Conservation (phyloP, 2,888 invertebrate species). For the Chesias legatella region DNA sequence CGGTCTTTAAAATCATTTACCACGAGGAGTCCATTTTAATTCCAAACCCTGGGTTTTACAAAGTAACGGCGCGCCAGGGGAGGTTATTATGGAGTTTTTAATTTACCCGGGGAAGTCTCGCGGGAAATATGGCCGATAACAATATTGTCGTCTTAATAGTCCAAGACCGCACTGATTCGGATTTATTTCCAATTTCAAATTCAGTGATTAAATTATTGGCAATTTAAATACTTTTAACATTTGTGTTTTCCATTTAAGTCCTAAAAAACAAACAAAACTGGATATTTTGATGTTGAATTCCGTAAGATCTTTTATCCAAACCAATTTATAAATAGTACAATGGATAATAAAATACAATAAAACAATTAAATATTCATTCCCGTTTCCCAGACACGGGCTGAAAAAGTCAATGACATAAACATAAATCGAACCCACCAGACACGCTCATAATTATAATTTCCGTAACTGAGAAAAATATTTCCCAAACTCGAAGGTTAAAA, state of each 20-base stretch:
- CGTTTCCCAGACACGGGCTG: too few relatives aligned
- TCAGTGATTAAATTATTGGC: conserved; percentile 2
- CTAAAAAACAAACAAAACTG: too few relatives aligned
- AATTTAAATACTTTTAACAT: not conserved
- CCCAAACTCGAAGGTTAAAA: conserved; percentile 16
- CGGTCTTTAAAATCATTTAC: conserved; percentile 15
- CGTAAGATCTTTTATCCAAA: too few relatives aligned
- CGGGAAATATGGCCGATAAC: conserved; percentile 25
- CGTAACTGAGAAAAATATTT: conserved; percentile 16
- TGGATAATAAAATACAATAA: too few relatives aligned
- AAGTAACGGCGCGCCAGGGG: conserved; percentile 8
- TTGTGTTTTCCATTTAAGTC: too few relatives aligned
- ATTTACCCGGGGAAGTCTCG: conserved; percentile 20
- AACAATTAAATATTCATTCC: too few relatives aligned
- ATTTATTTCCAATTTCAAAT: conserved; percentile 5
- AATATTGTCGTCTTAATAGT: conserved; percentile 11
- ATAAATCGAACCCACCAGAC: too few relatives aligned
- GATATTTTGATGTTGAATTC: too few relatives aligned
- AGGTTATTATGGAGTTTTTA: conserved; percentile 28
- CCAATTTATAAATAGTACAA: too few relatives aligned
- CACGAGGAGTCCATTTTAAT: conserved; percentile 20
- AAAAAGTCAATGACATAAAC: too few relatives aligned
- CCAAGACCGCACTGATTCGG: conserved; percentile 10
- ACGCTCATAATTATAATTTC: not conserved
- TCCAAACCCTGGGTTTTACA: conserved; percentile 12